Base-by-base conservation (phyloP, 2,888 invertebrate species). In the Stenoptilia bipunctidactyla region DNA sequence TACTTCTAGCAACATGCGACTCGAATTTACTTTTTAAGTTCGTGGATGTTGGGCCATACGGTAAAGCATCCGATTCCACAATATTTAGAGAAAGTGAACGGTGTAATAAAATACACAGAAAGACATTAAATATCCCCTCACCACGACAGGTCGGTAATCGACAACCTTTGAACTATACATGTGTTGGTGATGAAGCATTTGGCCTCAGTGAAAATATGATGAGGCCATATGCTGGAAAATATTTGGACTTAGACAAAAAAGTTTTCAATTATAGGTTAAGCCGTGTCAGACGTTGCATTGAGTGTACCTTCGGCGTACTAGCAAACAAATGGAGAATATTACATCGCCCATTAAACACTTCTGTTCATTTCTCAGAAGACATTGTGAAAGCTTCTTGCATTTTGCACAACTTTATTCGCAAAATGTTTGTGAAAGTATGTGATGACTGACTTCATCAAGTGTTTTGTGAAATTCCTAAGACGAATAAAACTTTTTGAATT, bases 11-110 rank as follows among this genome's bases (percentile, higher is more conserved):
- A 43, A 45, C 36, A 42, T 45, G 47, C 37, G 52, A 53, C 46
- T 46, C 49, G 34, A 50, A 52, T 45, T 55, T 43, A 41, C 43
- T 46, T 46, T 55, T 55, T 43, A 49, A 46, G 37, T 53, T 48
- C 45, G 47, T 51, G 40, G 51, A 50, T 49, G 43, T 51, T 43
- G 52, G 46, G 36, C 42, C 46, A 43, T 50, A 53, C 40, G 51
- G 50, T 37, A 50, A 48, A 46, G 46, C 40, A 43, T 44, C 44
- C 39, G 50, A 51, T 45, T 49, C 48, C 37, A 44, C 49, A 41
- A 46, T 52, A 43, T 52, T 49, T 45, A 46, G 37, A 49, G 45
- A 49, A 42, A 47, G 44, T 46, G 43, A 46, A 47, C 40, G 48
- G 41, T 50, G 39, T 46, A 49, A 50, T 13, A 48, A 43, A 44